Evolutionary conservation across 2,888 invertebrate genomes (phyloP), one percentile per base, ranked within the genome.

Genomic region (Xiphydria camelus): DNA sequence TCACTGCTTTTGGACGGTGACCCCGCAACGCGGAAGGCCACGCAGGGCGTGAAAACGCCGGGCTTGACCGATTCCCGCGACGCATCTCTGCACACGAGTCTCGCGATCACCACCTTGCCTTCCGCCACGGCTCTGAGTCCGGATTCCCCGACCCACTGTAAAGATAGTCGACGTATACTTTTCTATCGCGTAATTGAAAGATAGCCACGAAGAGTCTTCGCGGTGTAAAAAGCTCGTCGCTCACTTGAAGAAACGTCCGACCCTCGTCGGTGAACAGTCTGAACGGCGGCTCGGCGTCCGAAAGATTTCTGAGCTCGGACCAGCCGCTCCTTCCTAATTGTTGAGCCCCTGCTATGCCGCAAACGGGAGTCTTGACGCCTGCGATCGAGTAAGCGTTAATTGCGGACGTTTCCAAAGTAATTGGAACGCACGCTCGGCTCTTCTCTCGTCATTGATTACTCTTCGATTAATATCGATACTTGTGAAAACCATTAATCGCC

Each of bases 11-110:
- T 85, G 1, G 82, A 83, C 7, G 91, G 89, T 23, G 88, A 86
- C 40, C 93, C 93, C 58, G 89, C 91, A 4, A 92, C 87, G 53
- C 92, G 81, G 66, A 93, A 92, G 3, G 91, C 89, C 34, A 92
- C 89, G 67, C 92, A 93, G 0, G 91, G 91, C 2, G 88, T 86
- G 73, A 90, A 89, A 17, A 91, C 84, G 41, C 82, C 79, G 2
- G 76, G 60, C 18, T 76, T 55, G 22, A 59, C 58, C 1, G 77
- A 69, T 1, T 79, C 78, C 1, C 82, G 73, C 6, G 82, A 80
- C 36, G 83, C 79, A 71, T 91, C 91, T 43, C 89, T 82, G 69
- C 93, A 93, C 60, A 90, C 83, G 45, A 93, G 77, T 53, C 88
- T 84, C 7, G 91, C 88, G 41, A 91, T 80, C 64, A 93, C 85